phyloP scores from a whole-genome alignment of 2,113 vertebrate species.

The Leptodactylus fuscus region DNA sequence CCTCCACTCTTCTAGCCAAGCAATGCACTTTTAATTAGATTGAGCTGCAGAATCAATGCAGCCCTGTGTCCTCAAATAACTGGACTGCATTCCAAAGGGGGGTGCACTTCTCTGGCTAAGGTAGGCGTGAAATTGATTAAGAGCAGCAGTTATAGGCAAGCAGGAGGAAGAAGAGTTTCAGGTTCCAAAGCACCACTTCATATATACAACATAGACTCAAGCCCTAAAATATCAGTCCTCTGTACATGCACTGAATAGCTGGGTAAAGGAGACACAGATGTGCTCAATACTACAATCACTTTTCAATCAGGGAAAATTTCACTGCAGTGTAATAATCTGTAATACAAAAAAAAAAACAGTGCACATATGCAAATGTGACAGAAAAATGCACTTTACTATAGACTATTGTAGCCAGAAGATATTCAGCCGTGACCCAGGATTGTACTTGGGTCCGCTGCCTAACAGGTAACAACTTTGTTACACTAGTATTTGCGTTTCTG shows the following conservation, averaged over 20 bases:
- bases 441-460: too few species aligned
- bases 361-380: too few species aligned
- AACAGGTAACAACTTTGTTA: neutral
- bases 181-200: conserved; percentile 37
- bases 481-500: too few species aligned
- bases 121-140: conserved; percentile 61
- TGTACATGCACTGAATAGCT: neutral
- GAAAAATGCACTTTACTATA: too few species aligned
- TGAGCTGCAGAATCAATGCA: conserved; percentile 61
- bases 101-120: conserved; percentile 53
- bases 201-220: neutral
- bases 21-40: conserved; percentile 60
- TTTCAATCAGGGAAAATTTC: too few species aligned
- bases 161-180: conserved; percentile 9
- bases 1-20: conserved; percentile 31
- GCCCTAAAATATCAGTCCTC: neutral
- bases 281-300: neutral
- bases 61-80: conserved; percentile 61
- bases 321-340: too few species aligned
- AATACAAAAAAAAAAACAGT: neutral
- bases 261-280: neutral
- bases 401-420: too few species aligned
- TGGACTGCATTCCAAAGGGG: conserved; percentile 60
- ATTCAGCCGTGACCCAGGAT: too few species aligned
- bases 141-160: conserved; percentile 50